Base-by-base conservation (phyloP, 1,140 invertebrate genomes). In the Drosophila punjabiensis region DNA sequence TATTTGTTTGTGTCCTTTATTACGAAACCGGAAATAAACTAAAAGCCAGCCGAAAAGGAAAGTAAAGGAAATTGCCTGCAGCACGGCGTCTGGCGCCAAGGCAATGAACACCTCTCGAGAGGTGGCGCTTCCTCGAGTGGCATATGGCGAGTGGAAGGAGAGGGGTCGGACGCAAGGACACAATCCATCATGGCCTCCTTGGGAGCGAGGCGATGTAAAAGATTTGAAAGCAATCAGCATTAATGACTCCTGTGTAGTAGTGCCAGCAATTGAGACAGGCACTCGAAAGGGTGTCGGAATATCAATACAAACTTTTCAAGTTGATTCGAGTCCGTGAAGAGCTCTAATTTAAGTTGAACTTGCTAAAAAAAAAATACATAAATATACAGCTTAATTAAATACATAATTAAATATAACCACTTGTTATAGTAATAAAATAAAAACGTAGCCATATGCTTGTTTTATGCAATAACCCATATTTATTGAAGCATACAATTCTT, bases 21-120 rank as follows among this genome's bases (percentile, higher is more conserved):
- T 85, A 73, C 80, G 73, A 60, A 59, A 64, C 64, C 85, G 85
- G 85, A 89, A 88, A 89, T 88, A 73, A 79, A 84, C 81, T 78
- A 84, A 89, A 68, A 68, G 55, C 67, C 68, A 45, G 53, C 32
- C 50, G 33, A 55, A 70, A 77, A 53, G 76, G 77, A 83, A 88
- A 88, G 86, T 88, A 68, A 45, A 81, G 85, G 81, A 89, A 81
- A 87, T 87, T 89, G 85, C 84, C 77, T 79, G 73, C 77, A 84
- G 81, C 64, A n/a, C n/a, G n/a, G n/a, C n/a, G n/a, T n/a, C 73
- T 55, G 67, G 60, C 69, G 63, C 70, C 39, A 73, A 79, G 65
- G 67, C 81, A 81, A 89, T 81, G 81, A 71, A 71, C 68, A 71
- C 64, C 68, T 55, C 64, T 45, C 32, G 28, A 68, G 67, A 53